Base-by-base conservation (phyloP, 2,113 vertebrate genomes). In the Alouatta palliata region DNA sequence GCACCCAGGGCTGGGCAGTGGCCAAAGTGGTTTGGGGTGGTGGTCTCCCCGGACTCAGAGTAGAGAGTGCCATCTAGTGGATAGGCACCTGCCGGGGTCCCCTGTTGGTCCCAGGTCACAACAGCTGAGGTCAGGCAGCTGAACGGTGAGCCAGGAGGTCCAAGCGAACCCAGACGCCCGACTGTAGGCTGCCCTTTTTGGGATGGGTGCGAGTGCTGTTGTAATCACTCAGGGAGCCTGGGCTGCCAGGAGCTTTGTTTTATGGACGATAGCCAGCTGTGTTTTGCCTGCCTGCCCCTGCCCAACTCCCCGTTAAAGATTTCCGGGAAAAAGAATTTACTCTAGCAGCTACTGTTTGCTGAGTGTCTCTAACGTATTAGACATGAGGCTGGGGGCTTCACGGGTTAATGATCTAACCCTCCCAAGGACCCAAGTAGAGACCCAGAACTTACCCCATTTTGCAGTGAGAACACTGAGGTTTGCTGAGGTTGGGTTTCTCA, bases 51-150 rank as follows among this genome's bases (percentile, higher is more conserved):
- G 8, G 75, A 87, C 58, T 25, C 27, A n/a, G 35, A 92, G 71
- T 56, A 37, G 19, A 95, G 83, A 37, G 66, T 87, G 92, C 94
- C 96, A 90, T 13, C 96, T 96, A 77, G 92, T 52, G 81, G 80
- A n/a, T 5, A 0, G 8, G 71, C 10, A 71, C 37, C 56, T 16
- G 0, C 30, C 1, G 84, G 95, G 94, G 93, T 52, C 45, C 83
- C 47, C 1, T 5, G 37, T 6, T 1, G 37, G 61, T 20, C 73
- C 54, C 20, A 0, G 56, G 27, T 14, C 23, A 7, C 45, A 10
- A 52, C 7, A 37, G 52, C 20, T 32, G 71, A 32, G 8, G 19
- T 66, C 30, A 23, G 32, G 49, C 13, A 8, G 27, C 95, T 1
- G 86, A 56, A 47, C 0, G 25, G 35, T 7, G 8, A 25, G 23